phyloP scores from a whole-genome alignment of 2,113 vertebrate species.

The Oryzias melastigma region DNA sequence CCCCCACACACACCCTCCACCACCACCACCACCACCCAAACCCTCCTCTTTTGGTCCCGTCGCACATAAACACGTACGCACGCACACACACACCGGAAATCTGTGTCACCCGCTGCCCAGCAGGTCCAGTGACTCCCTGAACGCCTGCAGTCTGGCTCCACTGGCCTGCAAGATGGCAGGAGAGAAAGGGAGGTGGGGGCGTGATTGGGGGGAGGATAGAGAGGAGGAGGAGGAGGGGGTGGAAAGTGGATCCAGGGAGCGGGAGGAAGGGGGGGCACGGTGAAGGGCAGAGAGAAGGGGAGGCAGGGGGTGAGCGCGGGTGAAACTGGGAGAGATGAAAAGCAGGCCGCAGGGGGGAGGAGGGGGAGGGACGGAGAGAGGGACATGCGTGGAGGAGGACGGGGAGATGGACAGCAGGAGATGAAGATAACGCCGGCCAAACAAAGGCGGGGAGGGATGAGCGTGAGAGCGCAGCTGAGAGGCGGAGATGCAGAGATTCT shows the following conservation, averaged over 20 bases:
- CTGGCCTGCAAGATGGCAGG: slow-evolving; percentile 77
- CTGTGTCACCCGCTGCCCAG: slow-evolving; percentile 77
- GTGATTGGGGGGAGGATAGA: slow-evolving; percentile 19
- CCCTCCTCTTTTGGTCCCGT: slow-evolving; percentile 21
- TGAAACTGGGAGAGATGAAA: slow-evolving; percentile 63
- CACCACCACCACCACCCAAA: slow-evolving; percentile 30
- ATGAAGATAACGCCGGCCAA: slow-evolving; percentile 64
- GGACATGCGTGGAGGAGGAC: slow-evolving; percentile 52
- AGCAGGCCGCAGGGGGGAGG: slow-evolving; percentile 57
- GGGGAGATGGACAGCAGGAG: slow-evolving; percentile 68
- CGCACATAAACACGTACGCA: slow-evolving; percentile 38
- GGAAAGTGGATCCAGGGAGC: slow-evolving; percentile 35
- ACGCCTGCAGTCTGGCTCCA: slow-evolving; percentile 78
- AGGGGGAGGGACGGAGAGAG: slow-evolving; percentile 40
- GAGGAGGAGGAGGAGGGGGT: slow-evolving; percentile 36
- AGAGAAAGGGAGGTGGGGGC: slow-evolving; percentile 48
- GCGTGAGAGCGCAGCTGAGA: slow-evolving; percentile 43
- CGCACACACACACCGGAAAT: slow-evolving; percentile 67
- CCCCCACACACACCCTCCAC: slow-evolving; percentile 34
- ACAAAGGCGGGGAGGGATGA: slow-evolving; percentile 63
- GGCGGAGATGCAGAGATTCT: slow-evolving; percentile 22
- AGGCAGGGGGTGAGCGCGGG: slow-evolving; percentile 31
- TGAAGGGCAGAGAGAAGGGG: slow-evolving; percentile 34
- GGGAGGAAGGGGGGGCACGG: slow-evolving; percentile 12
- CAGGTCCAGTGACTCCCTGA: slow-evolving; percentile 77